Evolutionary conservation across 2,888 invertebrate species (phyloP), one percentile per base, ranked within the genome.

Genomic region (Tribolium freemani): DNA sequence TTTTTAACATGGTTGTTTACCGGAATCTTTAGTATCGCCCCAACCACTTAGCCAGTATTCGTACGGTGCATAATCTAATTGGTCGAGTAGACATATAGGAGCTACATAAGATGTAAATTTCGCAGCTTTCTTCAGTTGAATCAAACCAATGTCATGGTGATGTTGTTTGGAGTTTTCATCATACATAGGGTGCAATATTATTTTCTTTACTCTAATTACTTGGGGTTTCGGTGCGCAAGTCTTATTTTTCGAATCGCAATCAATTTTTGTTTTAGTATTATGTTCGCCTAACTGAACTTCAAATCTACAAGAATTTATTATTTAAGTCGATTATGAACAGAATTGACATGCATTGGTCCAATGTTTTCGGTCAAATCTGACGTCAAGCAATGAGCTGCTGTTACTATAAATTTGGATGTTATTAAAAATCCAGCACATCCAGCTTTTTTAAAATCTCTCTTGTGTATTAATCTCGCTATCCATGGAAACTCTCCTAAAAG

Each of bases 401-500:
- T 90, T 9, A 90, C 71, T 0, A 89, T 88, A 77, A 88, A 89
- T 81, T 82, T 85, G 0, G 85, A 82, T 76, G 88, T 89, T 75
- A 91, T 88, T 8, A 90, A 84, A 51, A 87, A 86, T 3, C 88
- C 90, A 0, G 88, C 87, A 76, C 90, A 90, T 3, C 86, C 86
- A 51, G 77, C 79, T 73, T 78, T 80, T 9, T 73, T 83, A 67
- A 80, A 69, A 21, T 73, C 75, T 31, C 80, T 81, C 66, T 84
- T 86, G 78, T 90, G 89, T 60, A 88, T 86, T 38, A 90, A 82
- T 10, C 89, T 81, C 0, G 85, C 87, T 80, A 89, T 79, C 90
- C 90, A 90, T 0, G 90, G 90, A 79, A 88, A 89, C 76, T 90
- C 88, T 51, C 88, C 89, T 10, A 90, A 78, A 0, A 73, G 73